Conservation (phyloP, 2,888 invertebrate genomes). For the Athripsodes cinereus region DNA sequence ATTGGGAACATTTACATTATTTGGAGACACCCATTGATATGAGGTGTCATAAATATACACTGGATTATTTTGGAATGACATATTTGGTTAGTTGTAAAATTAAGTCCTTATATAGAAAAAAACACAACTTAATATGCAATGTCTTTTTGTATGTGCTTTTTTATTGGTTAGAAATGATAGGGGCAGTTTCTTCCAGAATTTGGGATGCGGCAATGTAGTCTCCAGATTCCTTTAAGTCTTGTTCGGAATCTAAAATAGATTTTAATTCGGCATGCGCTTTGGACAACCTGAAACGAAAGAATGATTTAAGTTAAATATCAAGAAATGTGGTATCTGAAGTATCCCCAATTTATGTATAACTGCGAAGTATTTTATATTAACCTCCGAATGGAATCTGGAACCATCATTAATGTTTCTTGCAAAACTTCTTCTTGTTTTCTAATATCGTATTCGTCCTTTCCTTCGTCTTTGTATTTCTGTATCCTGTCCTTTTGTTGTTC, state of each 20-base stretch:
- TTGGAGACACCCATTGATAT: not conserved
- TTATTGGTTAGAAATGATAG: slow-evolving; percentile 42
- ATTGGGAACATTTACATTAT: not conserved
- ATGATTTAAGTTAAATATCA: no score
- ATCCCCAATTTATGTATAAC: no score
- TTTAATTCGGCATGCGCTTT: slow-evolving; percentile 75
- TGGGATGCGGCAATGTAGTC: slow-evolving; percentile 64
- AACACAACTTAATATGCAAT: slow-evolving; percentile 4
- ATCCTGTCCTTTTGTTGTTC: slow-evolving; percentile 66
- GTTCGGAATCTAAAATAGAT: slow-evolving; percentile 63
- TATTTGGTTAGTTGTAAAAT: not conserved
- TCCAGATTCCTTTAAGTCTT: slow-evolving; percentile 68
- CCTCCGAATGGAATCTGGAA: slow-evolving; percentile 83
- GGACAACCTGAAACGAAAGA: slow-evolving; percentile 49
- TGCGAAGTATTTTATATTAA: no score
- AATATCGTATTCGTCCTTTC: slow-evolving; percentile 72
- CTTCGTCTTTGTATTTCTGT: slow-evolving; percentile 70
- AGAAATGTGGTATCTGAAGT: no score
- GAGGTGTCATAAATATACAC: not conserved
- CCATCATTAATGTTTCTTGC: slow-evolving; percentile 86
- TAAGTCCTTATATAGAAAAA: slow-evolving; percentile 2
- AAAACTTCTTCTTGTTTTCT: slow-evolving; percentile 84
- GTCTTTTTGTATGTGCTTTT: slow-evolving; percentile 5
- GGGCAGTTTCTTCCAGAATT: slow-evolving; percentile 60
- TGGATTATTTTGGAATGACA: slow-evolving; percentile 15